Conservation (phyloP, 2,888 invertebrate species). For the Galeopsomyia nigrocyanea region DNA sequence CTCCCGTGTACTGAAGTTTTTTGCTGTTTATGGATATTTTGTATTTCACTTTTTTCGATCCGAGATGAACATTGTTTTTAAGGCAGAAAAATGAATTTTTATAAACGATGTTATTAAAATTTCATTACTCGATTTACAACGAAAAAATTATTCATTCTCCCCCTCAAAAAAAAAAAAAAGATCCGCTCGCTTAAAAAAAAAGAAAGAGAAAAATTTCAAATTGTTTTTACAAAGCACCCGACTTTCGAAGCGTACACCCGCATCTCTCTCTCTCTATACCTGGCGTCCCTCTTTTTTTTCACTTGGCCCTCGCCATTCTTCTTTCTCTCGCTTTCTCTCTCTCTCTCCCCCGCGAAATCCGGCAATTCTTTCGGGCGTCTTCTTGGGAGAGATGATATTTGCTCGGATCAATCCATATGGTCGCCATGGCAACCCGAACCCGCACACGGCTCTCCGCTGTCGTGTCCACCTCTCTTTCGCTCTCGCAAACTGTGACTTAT, state of each 20-base stretch:
- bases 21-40: too few species aligned
- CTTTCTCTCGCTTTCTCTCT: slow-evolving; percentile 44
- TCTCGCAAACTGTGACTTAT: slow-evolving; percentile 17
- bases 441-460: slow-evolving; percentile 35
- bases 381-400: slow-evolving; percentile 68
- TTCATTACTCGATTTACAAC: too few species aligned
- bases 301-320: slow-evolving; percentile 45
- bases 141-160: too few species aligned
- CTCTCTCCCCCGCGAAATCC: slow-evolving; percentile 61
- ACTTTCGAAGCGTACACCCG: slow-evolving; percentile 37
- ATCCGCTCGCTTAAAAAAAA: too few species aligned
- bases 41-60: too few species aligned
- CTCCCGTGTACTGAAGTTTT: neutral
- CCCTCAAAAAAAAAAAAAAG: too few species aligned
- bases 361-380: slow-evolving; percentile 65
- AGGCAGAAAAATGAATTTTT: too few species aligned
- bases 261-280: slow-evolving; percentile 41
- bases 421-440: slow-evolving; percentile 66
- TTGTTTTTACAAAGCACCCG: slow-evolving; percentile 25
- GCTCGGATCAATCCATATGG: slow-evolving; percentile 69
- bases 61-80: too few species aligned
- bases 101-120: too few species aligned
- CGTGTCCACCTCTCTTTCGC: neutral
- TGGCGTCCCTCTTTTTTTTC: slow-evolving; percentile 43
- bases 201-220: slow-evolving; percentile 8